Conservation (phyloP, 2,113 vertebrate species). For the Macquaria ambigua region DNA sequence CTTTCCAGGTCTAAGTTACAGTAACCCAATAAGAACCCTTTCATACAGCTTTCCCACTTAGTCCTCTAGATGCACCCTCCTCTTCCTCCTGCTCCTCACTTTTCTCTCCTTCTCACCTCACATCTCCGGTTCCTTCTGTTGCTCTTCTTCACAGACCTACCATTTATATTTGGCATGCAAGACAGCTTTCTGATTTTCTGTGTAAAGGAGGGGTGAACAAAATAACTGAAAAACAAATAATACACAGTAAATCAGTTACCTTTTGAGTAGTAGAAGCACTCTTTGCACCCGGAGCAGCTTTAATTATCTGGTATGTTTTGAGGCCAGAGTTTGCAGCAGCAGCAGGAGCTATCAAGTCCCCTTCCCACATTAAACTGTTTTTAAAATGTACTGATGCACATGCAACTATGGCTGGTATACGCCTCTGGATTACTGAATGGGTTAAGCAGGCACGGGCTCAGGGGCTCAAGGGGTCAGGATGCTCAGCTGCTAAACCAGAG, state of each 20-base stretch:
- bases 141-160: constrained; percentile 13
- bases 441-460: constrained; percentile 7
- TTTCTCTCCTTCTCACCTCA: constrained; percentile 29
- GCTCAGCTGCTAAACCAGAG: background rate
- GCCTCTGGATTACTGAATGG: constrained; percentile 15
- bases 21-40: constrained; percentile 74
- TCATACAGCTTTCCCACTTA: constrained; percentile 38
- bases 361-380: background rate
- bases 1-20: constrained; percentile 88
- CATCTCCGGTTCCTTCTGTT: constrained; percentile 10
- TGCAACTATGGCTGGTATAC: background rate
- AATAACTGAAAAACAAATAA: background rate
- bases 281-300: background rate
- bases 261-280: background rate
- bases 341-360: background rate
- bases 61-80: background rate
- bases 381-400: constrained; percentile 16
- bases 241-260: background rate
- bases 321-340: background rate
- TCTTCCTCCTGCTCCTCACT: constrained; percentile 36
- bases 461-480: background rate
- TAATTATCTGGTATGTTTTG: background rate
- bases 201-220: background rate
- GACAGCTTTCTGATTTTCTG: background rate
- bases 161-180: background rate